These are phyloP conservation scores for Brevimyrus niger DNA, from an alignment of 2,113 vertebrate genomes.

Conservation along the genomic window DNA sequence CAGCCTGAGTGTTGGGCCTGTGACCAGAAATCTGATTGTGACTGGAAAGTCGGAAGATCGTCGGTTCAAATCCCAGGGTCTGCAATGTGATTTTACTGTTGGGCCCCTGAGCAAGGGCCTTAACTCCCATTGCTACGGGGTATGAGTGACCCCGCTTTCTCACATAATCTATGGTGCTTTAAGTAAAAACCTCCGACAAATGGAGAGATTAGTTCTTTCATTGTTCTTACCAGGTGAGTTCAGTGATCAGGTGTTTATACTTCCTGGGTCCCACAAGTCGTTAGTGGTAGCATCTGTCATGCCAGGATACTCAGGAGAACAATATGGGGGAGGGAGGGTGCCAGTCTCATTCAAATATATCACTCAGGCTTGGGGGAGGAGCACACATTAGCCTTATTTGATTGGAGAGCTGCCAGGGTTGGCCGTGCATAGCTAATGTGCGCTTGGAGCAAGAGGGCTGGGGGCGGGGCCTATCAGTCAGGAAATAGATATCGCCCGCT, in stretches of 20 bases:
- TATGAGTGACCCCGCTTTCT: neutral
- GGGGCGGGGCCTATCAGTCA: conserved; percentile 4
- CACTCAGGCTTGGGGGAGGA: conserved; percentile 17
- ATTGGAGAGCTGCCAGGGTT: conserved; percentile 34
- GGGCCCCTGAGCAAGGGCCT: neutral
- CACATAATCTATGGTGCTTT: neutral
- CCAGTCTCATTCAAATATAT: conserved; percentile 31
- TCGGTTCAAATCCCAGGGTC: neutral
- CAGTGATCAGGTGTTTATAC: neutral
- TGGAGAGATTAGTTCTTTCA: neutral
- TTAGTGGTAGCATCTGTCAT: neutral
- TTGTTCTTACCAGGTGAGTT: neutral
- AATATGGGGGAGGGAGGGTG: conserved; percentile 22
- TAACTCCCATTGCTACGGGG: neutral
- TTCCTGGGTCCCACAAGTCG: neutral
- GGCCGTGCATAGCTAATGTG: conserved; percentile 30
- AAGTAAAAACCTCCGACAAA: neutral
- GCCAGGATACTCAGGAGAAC: conserved; percentile 6
- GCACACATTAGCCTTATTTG: conserved; percentile 34
- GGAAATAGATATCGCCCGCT: conserved; percentile 23
- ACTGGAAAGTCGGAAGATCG: neutral
- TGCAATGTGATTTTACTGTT: neutral
- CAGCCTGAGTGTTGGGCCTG: neutral
- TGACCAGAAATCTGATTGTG: neutral
- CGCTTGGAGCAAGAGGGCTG: conserved; percentile 11